Base-by-base conservation (phyloP, 1,140 invertebrate species). In the Phymastichus coffea region DNA sequence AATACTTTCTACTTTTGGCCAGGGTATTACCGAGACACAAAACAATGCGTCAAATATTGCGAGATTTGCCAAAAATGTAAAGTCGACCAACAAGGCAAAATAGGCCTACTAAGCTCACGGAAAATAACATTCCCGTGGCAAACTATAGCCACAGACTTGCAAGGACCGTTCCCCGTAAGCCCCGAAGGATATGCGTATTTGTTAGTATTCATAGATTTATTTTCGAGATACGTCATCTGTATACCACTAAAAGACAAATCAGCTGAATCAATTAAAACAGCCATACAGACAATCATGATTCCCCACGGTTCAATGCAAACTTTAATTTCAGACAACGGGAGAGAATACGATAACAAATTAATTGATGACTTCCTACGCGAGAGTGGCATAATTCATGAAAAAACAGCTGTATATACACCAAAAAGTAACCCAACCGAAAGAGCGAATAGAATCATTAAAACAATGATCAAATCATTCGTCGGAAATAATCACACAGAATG, bases 161-260 rank as follows among this genome's bases (percentile, higher is more conserved):
- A 72, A 35, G 75, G 76, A 23, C 59, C 63, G 1, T 68, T 73
- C 0, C 75, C 73, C 2, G 38, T 37, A 1, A 71, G 67, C 10
- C 51, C 46, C 15, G 22, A 35, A 20, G 71, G 73, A 15, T 65
- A 68, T 53, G 40, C 57, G 7, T 75, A 70, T 52, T 48, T 77
- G 1, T 33, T 79, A 10, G 70, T 77, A 1, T 35, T 74, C 1
- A 57, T 68, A n/a, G 74, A 79, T 64, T 60, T 66, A 20, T 72
- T 75, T 48, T 66, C 66, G 2, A 71, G 71, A 57, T 76, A 28
- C 20, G 33, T 60, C 12, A 47, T 49, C 2, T 37, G 22, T 0
- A 3, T 10, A 12, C 12, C 52, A 7, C 8, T 53, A 19, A 14
- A 8, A 40, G 46, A 43, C 8, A 53, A 52, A n/a, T 52, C 25